Conservation (phyloP, 2,888 invertebrate species). For the Spatulosminthurus flaviceps region DNA sequence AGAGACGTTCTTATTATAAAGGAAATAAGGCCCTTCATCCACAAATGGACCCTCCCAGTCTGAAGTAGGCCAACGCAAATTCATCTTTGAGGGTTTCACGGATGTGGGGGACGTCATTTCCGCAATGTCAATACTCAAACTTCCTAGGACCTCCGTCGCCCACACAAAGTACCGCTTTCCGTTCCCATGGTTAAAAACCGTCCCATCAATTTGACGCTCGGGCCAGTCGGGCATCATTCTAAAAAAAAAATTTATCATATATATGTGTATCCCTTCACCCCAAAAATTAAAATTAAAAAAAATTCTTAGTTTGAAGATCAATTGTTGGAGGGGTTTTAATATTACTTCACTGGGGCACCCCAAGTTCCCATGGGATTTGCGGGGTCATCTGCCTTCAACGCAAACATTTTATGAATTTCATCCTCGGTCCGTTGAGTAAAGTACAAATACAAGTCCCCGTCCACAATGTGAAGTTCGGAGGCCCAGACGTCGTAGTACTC, state of each 20-base stretch:
- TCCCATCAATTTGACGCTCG: conserved; percentile 53
- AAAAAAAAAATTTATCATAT: background rate
- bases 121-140: conserved; percentile 47
- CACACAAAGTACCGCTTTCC: conserved; percentile 48
- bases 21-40: conserved; percentile 57
- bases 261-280: background rate
- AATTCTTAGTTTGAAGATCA: no score
- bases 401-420: conserved; percentile 61
- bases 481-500: conserved; percentile 49
- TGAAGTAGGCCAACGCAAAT: conserved; percentile 49
- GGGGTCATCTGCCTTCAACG: conserved; percentile 54
- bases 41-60: conserved; percentile 52
- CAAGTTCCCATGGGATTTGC: conserved; percentile 56
- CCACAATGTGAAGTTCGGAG: conserved; percentile 53
- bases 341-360: conserved; percentile 53
- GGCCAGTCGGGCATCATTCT: conserved; percentile 39
- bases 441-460: conserved; percentile 55
- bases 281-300: no score
- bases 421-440: conserved; percentile 52
- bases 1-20: conserved; percentile 50
- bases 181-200: conserved; percentile 51
- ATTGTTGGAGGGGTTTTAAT: background rate
- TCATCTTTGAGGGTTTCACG: conserved; percentile 23
- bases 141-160: conserved; percentile 29
- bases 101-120: conserved; percentile 51